Percentiles rank a stretch among this genome's conserved stretches.
These are phyloP conservation scores for Buphagus erythrorhynchus DNA, from an alignment of 2,797 vertebrate genomes.

Conservation along the genomic window DNA sequence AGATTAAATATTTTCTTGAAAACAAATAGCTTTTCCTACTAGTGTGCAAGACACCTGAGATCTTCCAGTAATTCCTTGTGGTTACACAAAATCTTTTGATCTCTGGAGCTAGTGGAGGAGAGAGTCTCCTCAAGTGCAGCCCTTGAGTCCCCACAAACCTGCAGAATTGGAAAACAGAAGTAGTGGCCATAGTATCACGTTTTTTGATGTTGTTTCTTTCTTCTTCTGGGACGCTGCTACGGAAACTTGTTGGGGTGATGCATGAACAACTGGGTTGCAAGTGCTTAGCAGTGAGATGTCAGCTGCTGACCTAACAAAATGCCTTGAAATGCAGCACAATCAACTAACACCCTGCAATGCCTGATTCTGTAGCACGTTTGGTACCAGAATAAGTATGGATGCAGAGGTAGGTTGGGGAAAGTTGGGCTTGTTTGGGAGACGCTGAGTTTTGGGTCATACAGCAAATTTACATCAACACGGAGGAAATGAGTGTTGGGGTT, in stretches of 20 bases:
- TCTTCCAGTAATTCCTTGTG: neutral
- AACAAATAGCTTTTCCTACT: neutral
- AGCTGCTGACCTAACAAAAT: constrained; percentile 64
- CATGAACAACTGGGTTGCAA: constrained; percentile 60
- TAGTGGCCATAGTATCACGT: constrained; percentile 66
- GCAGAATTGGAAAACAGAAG: constrained; percentile 12
- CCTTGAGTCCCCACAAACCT: neutral
- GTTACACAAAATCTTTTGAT: neutral
- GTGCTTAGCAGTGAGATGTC: constrained; percentile 61
- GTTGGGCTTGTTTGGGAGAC: neutral
- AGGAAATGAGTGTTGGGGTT: neutral
- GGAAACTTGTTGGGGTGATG: constrained; percentile 58
- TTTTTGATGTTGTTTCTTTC: constrained; percentile 46
- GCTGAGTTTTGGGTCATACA: neutral
- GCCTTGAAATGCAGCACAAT: constrained; percentile 65
- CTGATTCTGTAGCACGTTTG: constrained; percentile 47
- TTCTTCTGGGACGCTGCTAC: constrained; percentile 38
- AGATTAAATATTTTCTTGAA: neutral
- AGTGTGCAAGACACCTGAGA: neutral
- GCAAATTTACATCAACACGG: neutral
- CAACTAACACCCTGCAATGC: constrained; percentile 44
- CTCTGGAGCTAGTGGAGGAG: neutral
- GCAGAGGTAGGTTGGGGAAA: neutral
- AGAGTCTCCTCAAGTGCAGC: neutral
- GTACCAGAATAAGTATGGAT: neutral